Percentiles rank a stretch among this genome's conserved stretches.
These are phyloP conservation scores for Climacteris rufus DNA, from an alignment of 2,113 vertebrate genomes.

Conservation along the genomic window DNA sequence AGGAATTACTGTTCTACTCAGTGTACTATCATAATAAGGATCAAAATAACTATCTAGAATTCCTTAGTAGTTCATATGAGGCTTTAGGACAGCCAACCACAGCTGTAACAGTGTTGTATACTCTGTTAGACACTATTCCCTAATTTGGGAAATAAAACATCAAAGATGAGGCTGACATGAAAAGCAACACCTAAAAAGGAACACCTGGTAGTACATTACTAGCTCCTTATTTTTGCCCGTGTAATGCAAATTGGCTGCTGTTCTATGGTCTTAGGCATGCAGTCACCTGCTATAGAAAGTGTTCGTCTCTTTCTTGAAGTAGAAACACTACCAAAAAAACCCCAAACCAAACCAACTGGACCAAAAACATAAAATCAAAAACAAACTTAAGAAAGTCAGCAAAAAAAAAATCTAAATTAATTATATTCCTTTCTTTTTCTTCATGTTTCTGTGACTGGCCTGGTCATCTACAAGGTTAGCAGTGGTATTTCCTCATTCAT, in stretches of 20 bases:
- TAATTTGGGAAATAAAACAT: background rate
- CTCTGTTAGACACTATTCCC: background rate
- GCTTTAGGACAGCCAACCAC: background rate
- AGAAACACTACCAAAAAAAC: background rate
- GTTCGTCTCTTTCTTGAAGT: background rate
- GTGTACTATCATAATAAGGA: background rate
- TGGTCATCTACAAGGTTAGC: background rate
- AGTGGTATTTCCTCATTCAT: background rate
- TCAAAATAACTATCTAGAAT: background rate
- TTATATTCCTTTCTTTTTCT: background rate
- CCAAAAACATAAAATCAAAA: background rate
- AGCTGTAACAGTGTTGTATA: background rate
- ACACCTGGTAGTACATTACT: background rate
- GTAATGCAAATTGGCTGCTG: background rate
- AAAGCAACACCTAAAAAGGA: background rate
- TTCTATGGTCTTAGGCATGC: background rate
- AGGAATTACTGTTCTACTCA: background rate
- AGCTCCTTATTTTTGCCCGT: background rate
- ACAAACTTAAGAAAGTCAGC: background rate
- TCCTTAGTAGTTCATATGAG: background rate
- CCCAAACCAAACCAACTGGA: background rate
- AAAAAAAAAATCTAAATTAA: background rate
- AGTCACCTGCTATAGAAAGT: background rate
- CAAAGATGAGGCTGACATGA: background rate
- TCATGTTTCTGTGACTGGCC: background rate